These are phyloP conservation scores for Caenorhabditis wallacei DNA, from an alignment of 2,888 invertebrate species.

Conservation along the genomic window DNA sequence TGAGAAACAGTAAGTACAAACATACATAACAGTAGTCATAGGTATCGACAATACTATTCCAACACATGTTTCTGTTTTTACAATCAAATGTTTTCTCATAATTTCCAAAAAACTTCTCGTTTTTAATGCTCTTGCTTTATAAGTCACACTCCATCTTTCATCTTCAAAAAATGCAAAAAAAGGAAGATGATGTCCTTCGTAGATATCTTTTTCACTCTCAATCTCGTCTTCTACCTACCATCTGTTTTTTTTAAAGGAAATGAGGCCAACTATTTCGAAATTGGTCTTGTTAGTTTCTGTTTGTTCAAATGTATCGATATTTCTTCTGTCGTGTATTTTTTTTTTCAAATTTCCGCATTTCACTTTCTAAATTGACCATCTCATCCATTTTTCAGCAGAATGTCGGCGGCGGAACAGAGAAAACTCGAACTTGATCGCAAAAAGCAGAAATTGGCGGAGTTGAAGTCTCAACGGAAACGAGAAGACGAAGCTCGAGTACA, in stretches of 20 bases:
- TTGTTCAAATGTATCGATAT: constrained; percentile 11
- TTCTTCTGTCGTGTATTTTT: not conserved
- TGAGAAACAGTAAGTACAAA: constrained; percentile 38
- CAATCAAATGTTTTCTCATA: not conserved
- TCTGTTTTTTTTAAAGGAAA: constrained; percentile 4
- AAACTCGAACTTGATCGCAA: constrained; percentile 74
- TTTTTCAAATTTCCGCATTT: not conserved
- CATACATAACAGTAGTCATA: constrained; percentile 33
- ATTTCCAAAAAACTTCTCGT: not conserved
- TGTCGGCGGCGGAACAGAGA: constrained; percentile 49
- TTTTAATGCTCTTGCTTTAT: not conserved
- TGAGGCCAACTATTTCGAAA: constrained; percentile 10
- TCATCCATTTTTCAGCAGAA: constrained; percentile 26
- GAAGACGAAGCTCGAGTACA: constrained; percentile 57
- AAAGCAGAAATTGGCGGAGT: constrained; percentile 74
- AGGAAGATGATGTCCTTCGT: constrained; percentile 37
- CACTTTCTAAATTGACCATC: not conserved
- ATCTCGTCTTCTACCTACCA: constrained; percentile 2
- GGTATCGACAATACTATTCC: not conserved
- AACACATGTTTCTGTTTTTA: constrained; percentile 22
- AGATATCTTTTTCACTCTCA: constrained; percentile 30
- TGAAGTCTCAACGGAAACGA: constrained; percentile 59
- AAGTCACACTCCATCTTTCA: constrained; percentile 33
- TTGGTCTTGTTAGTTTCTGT: not conserved
- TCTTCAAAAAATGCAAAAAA: constrained; percentile 8